Evolutionary conservation across 1,140 invertebrate genomes (phyloP).

Genomic region (Apis laboriosa): DNA sequence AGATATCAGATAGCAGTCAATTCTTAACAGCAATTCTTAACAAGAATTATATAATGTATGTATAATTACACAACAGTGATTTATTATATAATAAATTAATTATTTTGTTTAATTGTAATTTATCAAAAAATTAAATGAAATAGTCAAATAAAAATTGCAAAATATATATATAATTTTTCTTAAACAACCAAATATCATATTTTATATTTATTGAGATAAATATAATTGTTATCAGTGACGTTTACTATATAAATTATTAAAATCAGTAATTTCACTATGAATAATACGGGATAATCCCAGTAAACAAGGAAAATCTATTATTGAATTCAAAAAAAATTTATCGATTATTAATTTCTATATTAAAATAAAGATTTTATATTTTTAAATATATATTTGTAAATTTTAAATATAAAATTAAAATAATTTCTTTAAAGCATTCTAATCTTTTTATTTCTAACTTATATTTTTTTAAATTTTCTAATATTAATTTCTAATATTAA

Average conservation of each 20-base stretch:
- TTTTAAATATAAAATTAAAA: neutral
- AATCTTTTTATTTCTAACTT: neutral
- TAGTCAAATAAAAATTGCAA: too few relatives aligned
- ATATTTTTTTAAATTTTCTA: neutral
- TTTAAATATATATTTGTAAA: neutral
- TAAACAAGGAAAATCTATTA: conserved; percentile 30
- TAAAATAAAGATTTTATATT: neutral
- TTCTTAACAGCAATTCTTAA: too few relatives aligned
- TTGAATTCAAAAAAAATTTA: neutral
- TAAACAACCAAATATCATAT: neutral
- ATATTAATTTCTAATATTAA: neutral
- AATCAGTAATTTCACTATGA: neutral
- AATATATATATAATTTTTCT: neutral
- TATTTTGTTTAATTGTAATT: neutral
- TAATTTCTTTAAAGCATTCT: neutral
- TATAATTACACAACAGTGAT: neutral
- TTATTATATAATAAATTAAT: neutral
- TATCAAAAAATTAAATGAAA: neutral
- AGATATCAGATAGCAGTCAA: neutral
- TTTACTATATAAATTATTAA: neutral
- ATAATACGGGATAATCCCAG: conserved; percentile 29
- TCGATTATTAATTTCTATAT: neutral
- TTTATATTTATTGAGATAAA: neutral
- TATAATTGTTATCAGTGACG: neutral
- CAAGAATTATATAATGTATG: neutral